Evolutionary conservation across 2,797 vertebrate genomes (phyloP).

Genomic region (Lerista edwardsae): DNA sequence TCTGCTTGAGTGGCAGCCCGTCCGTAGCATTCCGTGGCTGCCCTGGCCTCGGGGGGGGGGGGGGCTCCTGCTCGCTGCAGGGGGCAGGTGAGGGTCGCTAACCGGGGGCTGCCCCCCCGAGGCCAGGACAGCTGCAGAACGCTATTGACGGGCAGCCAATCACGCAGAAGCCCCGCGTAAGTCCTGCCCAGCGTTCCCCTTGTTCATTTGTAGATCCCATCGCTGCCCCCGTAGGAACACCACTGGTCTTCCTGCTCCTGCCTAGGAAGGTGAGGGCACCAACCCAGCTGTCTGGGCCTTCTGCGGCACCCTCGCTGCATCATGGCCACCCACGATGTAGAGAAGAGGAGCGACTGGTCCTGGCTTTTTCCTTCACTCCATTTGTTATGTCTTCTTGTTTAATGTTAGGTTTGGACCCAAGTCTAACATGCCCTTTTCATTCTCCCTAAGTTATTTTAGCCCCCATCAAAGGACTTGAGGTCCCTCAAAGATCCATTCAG

Average conservation of each 20-base stretch:
- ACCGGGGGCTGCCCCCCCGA: too few species aligned
- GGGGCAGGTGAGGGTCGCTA: too few species aligned
- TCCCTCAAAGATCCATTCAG: not conserved
- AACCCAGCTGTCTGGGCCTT: not conserved
- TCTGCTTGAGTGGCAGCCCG: too few species aligned
- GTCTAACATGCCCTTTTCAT: not conserved
- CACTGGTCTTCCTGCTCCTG: not conserved
- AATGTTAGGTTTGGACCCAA: not conserved
- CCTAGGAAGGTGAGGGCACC: not conserved
- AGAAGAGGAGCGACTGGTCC: not conserved
- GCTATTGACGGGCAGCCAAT: too few species aligned
- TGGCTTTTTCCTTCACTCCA: not conserved
- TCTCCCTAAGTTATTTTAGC: not conserved
- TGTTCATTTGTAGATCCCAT: too few species aligned
- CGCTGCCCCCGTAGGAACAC: too few species aligned
- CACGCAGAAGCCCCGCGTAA: too few species aligned
- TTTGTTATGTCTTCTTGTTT: not conserved
- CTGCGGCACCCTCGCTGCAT: not conserved
- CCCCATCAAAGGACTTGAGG: not conserved
- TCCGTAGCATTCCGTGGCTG: too few species aligned
- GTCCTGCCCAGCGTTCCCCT: too few species aligned
- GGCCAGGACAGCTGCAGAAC: too few species aligned
- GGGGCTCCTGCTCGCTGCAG: too few species aligned
- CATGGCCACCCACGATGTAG: not conserved
- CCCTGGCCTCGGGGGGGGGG: too few species aligned